phyloP scores from a whole-genome alignment of 2,113 vertebrate species.

The Toxostoma redivivum region DNA sequence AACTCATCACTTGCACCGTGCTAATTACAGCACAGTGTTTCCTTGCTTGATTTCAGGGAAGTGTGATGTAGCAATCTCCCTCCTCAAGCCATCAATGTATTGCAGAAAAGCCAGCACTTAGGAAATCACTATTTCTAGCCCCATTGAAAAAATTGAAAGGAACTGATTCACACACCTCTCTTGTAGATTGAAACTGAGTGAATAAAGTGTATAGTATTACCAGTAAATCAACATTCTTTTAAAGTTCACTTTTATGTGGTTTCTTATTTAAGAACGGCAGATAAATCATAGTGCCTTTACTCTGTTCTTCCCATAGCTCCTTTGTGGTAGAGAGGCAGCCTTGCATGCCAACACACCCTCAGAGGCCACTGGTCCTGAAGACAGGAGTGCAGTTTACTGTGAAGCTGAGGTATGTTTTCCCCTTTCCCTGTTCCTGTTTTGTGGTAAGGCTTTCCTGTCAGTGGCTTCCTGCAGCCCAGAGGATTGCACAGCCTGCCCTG shows the following conservation, averaged over 20 bases:
- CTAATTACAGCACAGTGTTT: not conserved
- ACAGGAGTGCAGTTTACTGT: conserved; percentile 95
- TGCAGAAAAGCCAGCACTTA: not conserved
- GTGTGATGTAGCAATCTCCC: not conserved
- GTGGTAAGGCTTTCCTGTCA: not conserved
- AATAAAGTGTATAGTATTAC: not conserved
- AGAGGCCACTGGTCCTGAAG: conserved; percentile 91
- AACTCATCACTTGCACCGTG: not conserved
- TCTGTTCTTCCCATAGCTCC: conserved; percentile 72
- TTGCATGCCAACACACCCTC: conserved; percentile 96
- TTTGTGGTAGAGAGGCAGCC: conserved; percentile 95
- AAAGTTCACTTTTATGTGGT: not conserved
- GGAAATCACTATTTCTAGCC: not conserved
- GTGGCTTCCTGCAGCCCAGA: not conserved
- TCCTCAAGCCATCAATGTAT: not conserved
- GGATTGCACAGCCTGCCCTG: no score
- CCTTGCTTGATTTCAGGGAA: not conserved
- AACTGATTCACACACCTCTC: not conserved
- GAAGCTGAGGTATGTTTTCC: conserved; percentile 82
- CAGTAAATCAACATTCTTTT: not conserved
- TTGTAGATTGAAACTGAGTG: not conserved
- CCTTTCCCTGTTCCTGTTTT: not conserved
- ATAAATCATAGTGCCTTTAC: not conserved
- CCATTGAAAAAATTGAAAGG: not conserved
- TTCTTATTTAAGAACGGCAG: not conserved